These are phyloP conservation scores for Sabatieria punctata DNA, from an alignment of 2,888 invertebrate genomes.

Conservation along the genomic window DNA sequence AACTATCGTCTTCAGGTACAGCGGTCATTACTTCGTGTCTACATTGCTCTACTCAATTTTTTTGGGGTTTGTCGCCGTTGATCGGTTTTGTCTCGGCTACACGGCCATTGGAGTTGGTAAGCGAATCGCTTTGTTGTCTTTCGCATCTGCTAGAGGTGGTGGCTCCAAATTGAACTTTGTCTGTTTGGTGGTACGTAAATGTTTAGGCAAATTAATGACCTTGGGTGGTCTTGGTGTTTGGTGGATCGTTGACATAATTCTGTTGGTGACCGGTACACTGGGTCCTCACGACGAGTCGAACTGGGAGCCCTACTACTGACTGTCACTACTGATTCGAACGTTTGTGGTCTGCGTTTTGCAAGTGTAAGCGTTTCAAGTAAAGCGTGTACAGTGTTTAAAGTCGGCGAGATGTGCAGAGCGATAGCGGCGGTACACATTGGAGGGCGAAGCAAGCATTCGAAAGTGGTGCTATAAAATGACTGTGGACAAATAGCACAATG, in stretches of 20 bases:
- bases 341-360: too few relatives aligned
- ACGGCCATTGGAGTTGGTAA: slow-evolving; percentile 68
- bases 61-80: slow-evolving; percentile 89
- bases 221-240: slow-evolving; percentile 90
- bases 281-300: slow-evolving; percentile 93
- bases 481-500: neutral
- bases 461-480: neutral
- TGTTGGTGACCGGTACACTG: slow-evolving; percentile 77
- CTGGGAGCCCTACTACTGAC: slow-evolving; percentile 65
- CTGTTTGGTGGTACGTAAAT: neutral
- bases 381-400: too few relatives aligned
- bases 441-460: neutral
- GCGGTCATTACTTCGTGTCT: slow-evolving; percentile 87
- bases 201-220: slow-evolving; percentile 68
- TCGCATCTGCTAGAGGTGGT: too few relatives aligned
- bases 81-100: slow-evolving; percentile 90
- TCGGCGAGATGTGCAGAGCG: too few relatives aligned
- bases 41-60: slow-evolving; percentile 88
- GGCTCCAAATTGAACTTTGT: too few relatives aligned
- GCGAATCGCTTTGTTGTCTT: too few relatives aligned
- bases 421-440: too few relatives aligned
- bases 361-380: too few relatives aligned
- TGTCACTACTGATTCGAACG: neutral
- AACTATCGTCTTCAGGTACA: slow-evolving; percentile 50
- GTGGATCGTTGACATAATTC: slow-evolving; percentile 95